A percentile compares a stretch with the other conserved stretches of the same genome.
These are phyloP conservation scores for Drosophila nr. perissopoda DNA, from an alignment of 2,888 invertebrate genomes.

Conservation along the genomic window DNA sequence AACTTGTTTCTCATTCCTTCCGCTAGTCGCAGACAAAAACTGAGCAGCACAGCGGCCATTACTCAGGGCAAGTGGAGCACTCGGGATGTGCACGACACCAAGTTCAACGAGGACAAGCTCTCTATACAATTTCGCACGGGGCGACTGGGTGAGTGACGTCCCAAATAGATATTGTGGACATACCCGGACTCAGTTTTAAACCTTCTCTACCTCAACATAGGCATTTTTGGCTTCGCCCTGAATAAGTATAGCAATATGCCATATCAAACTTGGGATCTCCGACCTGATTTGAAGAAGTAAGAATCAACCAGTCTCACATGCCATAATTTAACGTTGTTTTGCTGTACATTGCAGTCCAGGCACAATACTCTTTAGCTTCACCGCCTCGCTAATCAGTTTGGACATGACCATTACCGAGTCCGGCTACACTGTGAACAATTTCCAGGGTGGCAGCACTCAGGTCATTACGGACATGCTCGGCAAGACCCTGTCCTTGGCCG, in stretches of 20 bases:
- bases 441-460: slow-evolving; percentile 84
- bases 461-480: slow-evolving; percentile 83
- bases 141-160: slow-evolving; percentile 85
- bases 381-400: slow-evolving; percentile 86
- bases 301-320: not conserved
- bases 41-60: slow-evolving; percentile 64
- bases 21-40: slow-evolving; percentile 60
- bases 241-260: slow-evolving; percentile 92
- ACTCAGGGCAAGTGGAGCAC: slow-evolving; percentile 88
- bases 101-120: slow-evolving; percentile 94
- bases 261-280: slow-evolving; percentile 94
- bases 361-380: slow-evolving; percentile 85
- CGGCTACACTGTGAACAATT: slow-evolving; percentile 83
- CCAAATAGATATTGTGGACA: not conserved
- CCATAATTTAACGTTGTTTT: too few relatives aligned
- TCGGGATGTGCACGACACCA: slow-evolving; percentile 90
- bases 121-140: slow-evolving; percentile 91
- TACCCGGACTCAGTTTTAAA: not conserved
- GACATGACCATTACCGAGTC: slow-evolving; percentile 86
- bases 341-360: slow-evolving; percentile 66
- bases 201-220: slow-evolving; percentile 71
- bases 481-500: slow-evolving; percentile 75
- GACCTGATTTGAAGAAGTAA: slow-evolving; percentile 87
- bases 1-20: not conserved
- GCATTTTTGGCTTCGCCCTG: slow-evolving; percentile 90